A percentile compares a stretch with the other conserved stretches of the same genome.
Evolutionary conservation across 2,888 invertebrate genomes (phyloP).

Genomic region (Sipunculus nudus): DNA sequence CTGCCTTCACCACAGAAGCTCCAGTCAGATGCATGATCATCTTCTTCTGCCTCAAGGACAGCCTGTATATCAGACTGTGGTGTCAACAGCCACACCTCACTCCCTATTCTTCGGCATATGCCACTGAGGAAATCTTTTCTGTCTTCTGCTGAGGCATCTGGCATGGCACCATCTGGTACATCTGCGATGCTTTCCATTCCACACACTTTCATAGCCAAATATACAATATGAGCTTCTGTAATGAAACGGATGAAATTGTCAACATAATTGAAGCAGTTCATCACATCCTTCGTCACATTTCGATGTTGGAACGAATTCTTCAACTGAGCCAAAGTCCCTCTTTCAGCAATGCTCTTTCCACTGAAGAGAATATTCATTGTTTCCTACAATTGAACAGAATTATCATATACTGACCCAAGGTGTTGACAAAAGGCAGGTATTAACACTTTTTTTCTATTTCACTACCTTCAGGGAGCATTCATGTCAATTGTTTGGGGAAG

Average conservation of each 20-base stretch:
- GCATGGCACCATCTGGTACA: neutral
- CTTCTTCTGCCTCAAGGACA: slow-evolving; percentile 1
- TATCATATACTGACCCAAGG: no score
- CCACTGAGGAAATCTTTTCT: neutral
- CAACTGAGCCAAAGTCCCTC: neutral
- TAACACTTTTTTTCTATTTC: no score
- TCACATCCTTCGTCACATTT: slow-evolving; percentile 1
- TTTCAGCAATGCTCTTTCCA: neutral
- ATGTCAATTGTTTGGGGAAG: no score
- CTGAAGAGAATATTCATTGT: neutral
- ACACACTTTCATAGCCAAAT: neutral
- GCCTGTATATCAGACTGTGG: neutral
- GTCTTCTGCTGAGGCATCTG: neutral
- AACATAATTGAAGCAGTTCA: neutral
- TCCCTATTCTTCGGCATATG: neutral
- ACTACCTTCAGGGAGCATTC: no score
- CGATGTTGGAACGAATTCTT: neutral
- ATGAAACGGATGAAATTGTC: slow-evolving; percentile 2
- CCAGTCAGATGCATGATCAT: neutral
- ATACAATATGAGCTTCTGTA: slow-evolving; percentile 1
- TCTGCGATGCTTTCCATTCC: neutral
- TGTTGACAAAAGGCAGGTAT: no score
- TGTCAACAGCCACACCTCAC: slow-evolving; percentile 1
- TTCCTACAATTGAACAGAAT: no score
- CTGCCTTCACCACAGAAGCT: slow-evolving; percentile 1